Base-by-base conservation (phyloP, 2,113 vertebrate species). In the Campylomormyrus tamandua region DNA sequence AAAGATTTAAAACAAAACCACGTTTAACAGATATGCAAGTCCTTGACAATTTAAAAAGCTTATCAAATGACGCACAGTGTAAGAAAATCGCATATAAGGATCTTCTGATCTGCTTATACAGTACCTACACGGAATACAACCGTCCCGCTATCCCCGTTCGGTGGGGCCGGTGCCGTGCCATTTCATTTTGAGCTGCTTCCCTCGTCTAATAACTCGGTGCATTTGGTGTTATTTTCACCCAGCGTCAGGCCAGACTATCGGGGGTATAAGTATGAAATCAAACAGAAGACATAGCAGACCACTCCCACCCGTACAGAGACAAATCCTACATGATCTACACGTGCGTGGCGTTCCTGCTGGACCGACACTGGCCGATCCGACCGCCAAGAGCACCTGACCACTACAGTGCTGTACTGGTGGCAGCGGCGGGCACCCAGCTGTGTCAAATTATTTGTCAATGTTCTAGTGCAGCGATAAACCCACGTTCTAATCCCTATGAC, bases 401-500 rank as follows among this genome's bases (percentile, higher is more conserved):
- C 27, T 31, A 70, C 62, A 31, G 62, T 70, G 62, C 62, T 13
- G 83, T 46, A 45, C 21, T 45, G 45, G 70, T 3, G 3, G 49
- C 13, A 5, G 19, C 35, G 42, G 42, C 17, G 15, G 77, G 2
- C 15, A 42, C 7, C 42, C 77, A 21, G 77, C 19, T 39, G 35
- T 45, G 31, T 83, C 77, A 83, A 83, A 83, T 24, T 83, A 45
- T 39, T 87, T 50, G 35, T 17, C 88, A 86, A 90, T 90, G 93
- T 94, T 95, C 95, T 95, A 94, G 93, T 85, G 91, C 50, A 92
- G 84, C 92, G 42, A 91, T 95, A 96, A 95, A 95, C 95, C 95
- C 89, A 42, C 7, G 13, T 21, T 45, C 13, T 83, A 83, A 83
- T 83, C 35, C 77, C 31, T 42, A 8, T 45, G n/a, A 27, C 15